Conservation (phyloP, 1,140 invertebrate genomes). For the Caenorhabditis latens region DNA sequence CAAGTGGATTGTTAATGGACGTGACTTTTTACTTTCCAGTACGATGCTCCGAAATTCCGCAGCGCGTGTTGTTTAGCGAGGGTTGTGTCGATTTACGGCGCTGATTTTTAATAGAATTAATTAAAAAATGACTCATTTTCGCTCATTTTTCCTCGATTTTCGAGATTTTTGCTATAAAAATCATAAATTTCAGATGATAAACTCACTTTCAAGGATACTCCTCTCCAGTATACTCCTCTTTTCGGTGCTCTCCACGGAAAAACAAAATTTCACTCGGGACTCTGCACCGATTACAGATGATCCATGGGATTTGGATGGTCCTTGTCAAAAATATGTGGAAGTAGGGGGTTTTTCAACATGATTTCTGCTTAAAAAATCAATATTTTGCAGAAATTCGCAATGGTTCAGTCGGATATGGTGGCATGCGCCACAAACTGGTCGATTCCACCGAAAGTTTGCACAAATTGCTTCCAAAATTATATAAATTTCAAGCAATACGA, state of each 20-base stretch:
- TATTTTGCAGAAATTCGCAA: constrained; percentile 66
- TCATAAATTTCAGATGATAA: neutral
- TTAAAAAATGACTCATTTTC: neutral
- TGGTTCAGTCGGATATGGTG: constrained; percentile 66
- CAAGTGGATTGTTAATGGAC: neutral
- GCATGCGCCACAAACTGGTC: constrained; percentile 70
- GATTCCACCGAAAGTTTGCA: constrained; percentile 73
- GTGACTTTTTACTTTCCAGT: constrained; percentile 18
- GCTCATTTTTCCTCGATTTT: too few species aligned
- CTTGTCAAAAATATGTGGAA: constrained; percentile 70
- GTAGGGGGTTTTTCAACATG: constrained; percentile 1
- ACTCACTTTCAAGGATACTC: neutral
- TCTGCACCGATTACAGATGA: constrained; percentile 36
- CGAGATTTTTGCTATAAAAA: too few species aligned
- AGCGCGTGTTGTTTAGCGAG: neutral
- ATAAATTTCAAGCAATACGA: constrained; percentile 72
- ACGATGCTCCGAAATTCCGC: constrained; percentile 14
- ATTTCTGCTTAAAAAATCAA: neutral
- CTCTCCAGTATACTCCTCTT: neutral
- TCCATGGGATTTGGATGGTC: constrained; percentile 70
- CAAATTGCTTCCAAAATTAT: constrained; percentile 71
- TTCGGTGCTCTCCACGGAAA: neutral
- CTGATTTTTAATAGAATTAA: neutral
- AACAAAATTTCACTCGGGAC: neutral
- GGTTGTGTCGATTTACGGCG: constrained; percentile 32